A percentile compares a stretch with the other conserved stretches of the same genome.
These are phyloP conservation scores for Pyrrhia umbra DNA, from an alignment of 2,888 invertebrate genomes.

Conservation along the genomic window DNA sequence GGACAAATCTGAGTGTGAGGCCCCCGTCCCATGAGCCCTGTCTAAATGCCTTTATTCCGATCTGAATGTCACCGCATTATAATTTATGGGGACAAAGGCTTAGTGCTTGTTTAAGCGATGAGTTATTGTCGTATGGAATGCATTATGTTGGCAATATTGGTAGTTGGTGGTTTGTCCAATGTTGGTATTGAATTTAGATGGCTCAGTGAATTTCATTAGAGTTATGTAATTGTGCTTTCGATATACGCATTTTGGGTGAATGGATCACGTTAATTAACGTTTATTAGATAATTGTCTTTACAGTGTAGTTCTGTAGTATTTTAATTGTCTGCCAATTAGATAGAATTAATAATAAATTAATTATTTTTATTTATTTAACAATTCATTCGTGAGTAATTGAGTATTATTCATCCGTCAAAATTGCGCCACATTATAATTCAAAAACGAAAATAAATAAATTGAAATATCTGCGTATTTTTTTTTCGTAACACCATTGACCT, in stretches of 20 bases:
- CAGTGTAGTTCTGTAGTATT: too few relatives aligned
- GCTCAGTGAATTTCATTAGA: conserved; percentile 27
- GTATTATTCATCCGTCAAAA: too few relatives aligned
- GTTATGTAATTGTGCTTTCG: neutral
- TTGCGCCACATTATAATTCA: too few relatives aligned
- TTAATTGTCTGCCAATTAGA: too few relatives aligned
- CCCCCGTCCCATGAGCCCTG: conserved; percentile 62
- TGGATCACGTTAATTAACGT: neutral
- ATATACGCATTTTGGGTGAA: neutral
- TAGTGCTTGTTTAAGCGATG: conserved; percentile 78
- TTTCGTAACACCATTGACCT: conserved; percentile 23
- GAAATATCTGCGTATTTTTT: too few relatives aligned
- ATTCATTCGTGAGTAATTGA: too few relatives aligned
- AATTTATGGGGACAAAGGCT: conserved; percentile 81
- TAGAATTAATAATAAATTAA: too few relatives aligned
- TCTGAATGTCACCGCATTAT: conserved; percentile 80
- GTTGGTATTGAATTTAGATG: conserved; percentile 38
- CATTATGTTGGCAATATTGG: conserved; percentile 49
- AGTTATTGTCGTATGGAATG: conserved; percentile 69
- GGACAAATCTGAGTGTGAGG: conserved; percentile 70
- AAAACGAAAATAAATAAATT: conserved; percentile 6
- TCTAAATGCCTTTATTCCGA: conserved; percentile 79
- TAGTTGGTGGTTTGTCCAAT: conserved; percentile 31
- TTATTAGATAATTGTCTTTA: too few relatives aligned
- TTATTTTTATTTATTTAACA: too few relatives aligned